Conservation (phyloP, 2,797 vertebrate genomes). For the Acanthopagrus latus region DNA sequence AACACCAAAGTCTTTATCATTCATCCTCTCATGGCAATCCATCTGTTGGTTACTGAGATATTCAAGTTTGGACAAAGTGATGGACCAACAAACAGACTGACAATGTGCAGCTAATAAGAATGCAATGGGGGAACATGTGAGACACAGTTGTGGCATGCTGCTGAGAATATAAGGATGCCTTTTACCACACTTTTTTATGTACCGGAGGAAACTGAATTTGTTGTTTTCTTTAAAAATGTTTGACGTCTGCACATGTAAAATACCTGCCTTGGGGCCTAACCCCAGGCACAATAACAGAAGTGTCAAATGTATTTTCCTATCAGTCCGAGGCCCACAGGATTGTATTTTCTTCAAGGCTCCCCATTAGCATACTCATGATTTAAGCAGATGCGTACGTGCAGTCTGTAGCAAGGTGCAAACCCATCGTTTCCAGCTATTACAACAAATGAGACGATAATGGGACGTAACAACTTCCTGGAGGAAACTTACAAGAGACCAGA, state of each 20-base stretch:
- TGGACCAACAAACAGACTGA: background rate
- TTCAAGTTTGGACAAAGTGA: background rate
- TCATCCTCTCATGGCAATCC: background rate
- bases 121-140: background rate
- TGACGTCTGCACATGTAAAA: slow-evolving; percentile 13
- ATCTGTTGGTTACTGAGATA: background rate
- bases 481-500: background rate
- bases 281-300: slow-evolving; percentile 21
- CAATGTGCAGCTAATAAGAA: background rate
- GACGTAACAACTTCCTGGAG: background rate
- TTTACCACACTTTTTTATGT: background rate
- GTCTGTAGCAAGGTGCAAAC: background rate
- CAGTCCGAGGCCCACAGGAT: background rate
- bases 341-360: background rate
- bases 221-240: background rate
- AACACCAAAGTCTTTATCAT: background rate
- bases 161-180: background rate
- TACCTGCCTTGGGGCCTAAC: slow-evolving; percentile 20
- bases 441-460: background rate
- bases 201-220: background rate
- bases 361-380: background rate
- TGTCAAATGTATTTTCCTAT: background rate
- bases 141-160: background rate
- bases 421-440: background rate
- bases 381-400: background rate